phyloP scores from a whole-genome alignment of 2,113 vertebrate species.

The Hippocampus comes region DNA sequence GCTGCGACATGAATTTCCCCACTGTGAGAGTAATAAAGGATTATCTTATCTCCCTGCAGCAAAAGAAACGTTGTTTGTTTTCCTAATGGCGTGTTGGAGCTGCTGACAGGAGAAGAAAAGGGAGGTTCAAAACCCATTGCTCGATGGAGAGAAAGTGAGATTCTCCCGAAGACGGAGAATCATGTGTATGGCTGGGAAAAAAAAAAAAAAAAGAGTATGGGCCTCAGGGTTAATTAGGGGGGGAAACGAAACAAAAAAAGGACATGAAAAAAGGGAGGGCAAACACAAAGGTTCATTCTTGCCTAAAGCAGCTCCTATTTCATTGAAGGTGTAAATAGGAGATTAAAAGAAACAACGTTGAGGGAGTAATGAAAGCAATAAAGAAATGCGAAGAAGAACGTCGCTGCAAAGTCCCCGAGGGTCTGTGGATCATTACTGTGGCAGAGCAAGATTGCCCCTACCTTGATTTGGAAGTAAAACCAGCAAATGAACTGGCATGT shows the following conservation, averaged over 20 bases:
- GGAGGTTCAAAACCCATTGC: conserved; percentile 21
- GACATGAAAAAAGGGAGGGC: conserved; percentile 14
- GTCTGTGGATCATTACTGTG: conserved; percentile 10
- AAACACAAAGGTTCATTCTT: conserved; percentile 12
- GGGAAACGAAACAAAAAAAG: neutral
- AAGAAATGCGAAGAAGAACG: neutral
- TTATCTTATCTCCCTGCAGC: conserved; percentile 3
- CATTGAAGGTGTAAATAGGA: conserved; percentile 9
- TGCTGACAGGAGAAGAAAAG: conserved; percentile 50
- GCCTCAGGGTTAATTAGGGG: conserved; percentile 59
- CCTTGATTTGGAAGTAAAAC: neutral
- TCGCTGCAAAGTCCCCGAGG: neutral
- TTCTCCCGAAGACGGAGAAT: conserved; percentile 41
- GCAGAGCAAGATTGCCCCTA: neutral
- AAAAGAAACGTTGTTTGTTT: conserved; percentile 20
- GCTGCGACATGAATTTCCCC: conserved; percentile 6
- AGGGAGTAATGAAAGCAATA: neutral
- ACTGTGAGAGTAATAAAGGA: neutral
- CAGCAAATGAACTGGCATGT: conserved; percentile 8
- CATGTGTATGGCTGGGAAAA: neutral
- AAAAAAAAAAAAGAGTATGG: conserved; percentile 3
- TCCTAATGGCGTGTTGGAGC: conserved; percentile 43
- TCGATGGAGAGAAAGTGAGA: conserved; percentile 29
- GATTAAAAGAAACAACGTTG: neutral
- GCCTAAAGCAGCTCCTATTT: conserved; percentile 22